Evolutionary conservation across 2,113 vertebrate genomes (phyloP), one percentile per base, ranked within the genome.

Genomic region (Platanista minor): DNA sequence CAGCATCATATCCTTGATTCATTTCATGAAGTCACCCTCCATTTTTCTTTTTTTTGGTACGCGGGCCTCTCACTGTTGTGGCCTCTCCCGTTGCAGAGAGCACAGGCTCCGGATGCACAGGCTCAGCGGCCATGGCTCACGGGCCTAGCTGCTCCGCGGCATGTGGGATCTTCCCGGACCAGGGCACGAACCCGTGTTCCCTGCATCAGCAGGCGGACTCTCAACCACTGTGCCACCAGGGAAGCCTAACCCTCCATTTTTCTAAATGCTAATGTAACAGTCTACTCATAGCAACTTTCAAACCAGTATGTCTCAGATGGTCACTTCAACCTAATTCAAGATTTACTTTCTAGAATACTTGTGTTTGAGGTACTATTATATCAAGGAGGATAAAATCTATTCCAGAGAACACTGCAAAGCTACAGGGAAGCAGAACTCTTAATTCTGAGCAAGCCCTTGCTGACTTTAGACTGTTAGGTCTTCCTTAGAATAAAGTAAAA

Each of bases 41-140:
- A 36, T 52, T 95, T 84, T 85, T 52, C 66, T 80, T 52, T 95
- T 84, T 85, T 52, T n/a, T n/a, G n/a, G n/a, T n/a, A n/a, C n/a
- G n/a, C n/a, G n/a, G n/a, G n/a, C n/a, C n/a, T n/a, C n/a, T n/a
- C n/a, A n/a, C n/a, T n/a, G n/a, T n/a, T n/a, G n/a, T n/a, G n/a
- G n/a, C n/a, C n/a, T n/a, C n/a, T n/a, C n/a, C n/a, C n/a, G n/a
- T n/a, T n/a, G n/a, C n/a, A n/a, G n/a, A n/a, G n/a, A n/a, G n/a
- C n/a, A n/a, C n/a, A n/a, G n/a, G n/a, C n/a, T n/a, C n/a, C n/a
- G n/a, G n/a, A n/a, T n/a, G n/a, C n/a, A n/a, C n/a, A n/a, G n/a
- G n/a, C n/a, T n/a, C n/a, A n/a, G n/a, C n/a, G n/a, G n/a, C n/a
- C n/a, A n/a, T n/a, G n/a, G n/a, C n/a, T n/a, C n/a, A n/a, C n/a